Conservation (phyloP, 2,113 vertebrate genomes). For the Butorides virescens region DNA sequence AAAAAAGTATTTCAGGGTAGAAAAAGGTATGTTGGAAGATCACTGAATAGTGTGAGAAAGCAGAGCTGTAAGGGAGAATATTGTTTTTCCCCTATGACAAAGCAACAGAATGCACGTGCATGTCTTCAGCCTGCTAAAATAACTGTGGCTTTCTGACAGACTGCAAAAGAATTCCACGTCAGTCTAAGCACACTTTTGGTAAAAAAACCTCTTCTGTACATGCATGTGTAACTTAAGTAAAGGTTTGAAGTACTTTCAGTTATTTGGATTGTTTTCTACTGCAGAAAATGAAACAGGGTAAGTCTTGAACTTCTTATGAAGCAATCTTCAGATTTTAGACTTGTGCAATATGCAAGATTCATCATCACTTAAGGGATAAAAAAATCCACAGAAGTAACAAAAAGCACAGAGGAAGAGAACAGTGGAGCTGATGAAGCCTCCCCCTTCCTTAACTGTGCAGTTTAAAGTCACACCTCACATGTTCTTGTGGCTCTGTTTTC, state of each 20-base stretch:
- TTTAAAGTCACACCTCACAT: neutral
- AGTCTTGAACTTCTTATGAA: neutral
- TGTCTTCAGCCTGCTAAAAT: neutral
- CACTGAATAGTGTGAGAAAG: neutral
- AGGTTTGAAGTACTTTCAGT: neutral
- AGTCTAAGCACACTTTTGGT: neutral
- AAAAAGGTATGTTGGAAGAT: neutral
- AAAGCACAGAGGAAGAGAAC: neutral
- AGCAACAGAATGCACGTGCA: neutral
- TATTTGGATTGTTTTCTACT: neutral
- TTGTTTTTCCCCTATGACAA: neutral
- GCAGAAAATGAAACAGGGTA: neutral
- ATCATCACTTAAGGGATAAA: neutral
- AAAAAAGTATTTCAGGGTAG: neutral
- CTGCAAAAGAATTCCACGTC: neutral
- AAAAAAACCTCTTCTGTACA: neutral
- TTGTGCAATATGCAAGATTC: neutral
- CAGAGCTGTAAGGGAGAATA: neutral
- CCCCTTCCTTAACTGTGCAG: neutral
- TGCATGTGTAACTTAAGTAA: neutral
- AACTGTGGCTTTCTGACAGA: neutral
- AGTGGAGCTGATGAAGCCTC: neutral
- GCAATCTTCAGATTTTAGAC: neutral
- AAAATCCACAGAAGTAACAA: neutral
- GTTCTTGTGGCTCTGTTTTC: neutral